Conservation (phyloP, 2,888 invertebrate genomes). For the Phragmatobia fuliginosa region DNA sequence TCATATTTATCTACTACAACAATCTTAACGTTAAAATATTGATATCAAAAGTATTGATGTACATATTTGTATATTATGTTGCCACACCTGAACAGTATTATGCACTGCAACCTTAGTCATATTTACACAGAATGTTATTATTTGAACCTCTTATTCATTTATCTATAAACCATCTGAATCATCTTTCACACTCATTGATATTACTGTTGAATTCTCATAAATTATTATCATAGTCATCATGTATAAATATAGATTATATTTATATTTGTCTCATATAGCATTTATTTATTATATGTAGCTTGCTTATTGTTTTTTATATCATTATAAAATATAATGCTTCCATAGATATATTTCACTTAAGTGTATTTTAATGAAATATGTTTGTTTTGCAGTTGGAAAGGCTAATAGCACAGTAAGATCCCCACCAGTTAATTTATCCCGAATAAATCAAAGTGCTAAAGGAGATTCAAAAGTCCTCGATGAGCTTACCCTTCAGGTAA, state of each 20-base stretch:
- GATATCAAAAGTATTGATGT: constrained; percentile 31
- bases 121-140: constrained; percentile 52
- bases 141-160: constrained; percentile 24
- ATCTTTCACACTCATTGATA: constrained; percentile 17
- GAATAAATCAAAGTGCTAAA: constrained; percentile 79
- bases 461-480: constrained; percentile 82
- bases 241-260: background rate
- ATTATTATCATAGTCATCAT: constrained; percentile 9
- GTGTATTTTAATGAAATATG: constrained; percentile 21
- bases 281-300: background rate
- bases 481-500: constrained; percentile 80
- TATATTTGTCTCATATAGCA: background rate
- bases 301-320: constrained; percentile 7
- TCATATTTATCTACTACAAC: constrained; percentile 1
- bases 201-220: constrained; percentile 32
- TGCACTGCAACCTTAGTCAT: constrained; percentile 35
- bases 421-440: constrained; percentile 75
- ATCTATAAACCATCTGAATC: constrained; percentile 20
- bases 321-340: background rate
- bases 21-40: constrained; percentile 14
- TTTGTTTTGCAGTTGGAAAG: constrained; percentile 72
- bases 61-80: constrained; percentile 34
- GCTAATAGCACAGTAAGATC: constrained; percentile 73
- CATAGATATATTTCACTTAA: background rate
- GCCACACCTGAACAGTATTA: constrained; percentile 46